Evolutionary conservation across 2,113 vertebrate species (phyloP), one percentile per base, ranked within the genome.

Genomic region (Ramphastos sulfuratus): DNA sequence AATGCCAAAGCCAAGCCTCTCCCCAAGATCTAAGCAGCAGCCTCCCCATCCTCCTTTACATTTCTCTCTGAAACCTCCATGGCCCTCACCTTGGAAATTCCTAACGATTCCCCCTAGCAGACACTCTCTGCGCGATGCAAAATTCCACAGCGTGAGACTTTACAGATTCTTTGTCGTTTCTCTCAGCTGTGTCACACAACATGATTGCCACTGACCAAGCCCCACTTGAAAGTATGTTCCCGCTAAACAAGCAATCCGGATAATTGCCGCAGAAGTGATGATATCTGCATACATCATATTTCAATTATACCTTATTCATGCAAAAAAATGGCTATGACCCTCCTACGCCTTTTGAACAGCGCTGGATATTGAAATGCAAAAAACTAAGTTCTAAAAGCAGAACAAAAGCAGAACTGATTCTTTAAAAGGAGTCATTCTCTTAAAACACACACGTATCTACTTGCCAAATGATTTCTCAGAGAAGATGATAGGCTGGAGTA

Each of bases 401-500:
- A 94, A 94, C 87, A 96, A 96, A 93, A 91, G 90, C 81, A 93
- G 88, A 91, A 72, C 58, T n/a, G 73, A 83, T 79, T 92, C 92
- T 94, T 84, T 77, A 89, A 92, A 94, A 88, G 83, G 94, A 83
- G 74, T 95, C 92, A 65, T 91, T 94, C 73, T 92, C 85, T 72
- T 90, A 94, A 93, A 96, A 97, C 86, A 83, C 85, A 78, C 84
- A 89, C 33, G 39, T 94, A 93, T 85, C 87, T 95, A 86, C 92
- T 96, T 96, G 95, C 89, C 94, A 95, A 94, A 97, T 82, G 70
- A 95, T 95, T 96, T 94, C 89, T 85, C 84, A 39, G 76, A 95
- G 92, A 95, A 93, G 94, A 94, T 93, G 93, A 95, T 96, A 96
- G 96, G 94, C 92, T 96, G 82, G 84, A 72, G 94, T 59, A 92